Percentiles rank a stretch among this genome's conserved stretches.
These are phyloP conservation scores for Hoplias malabaricus DNA, from an alignment of 2,113 vertebrate species.

Conservation along the genomic window DNA sequence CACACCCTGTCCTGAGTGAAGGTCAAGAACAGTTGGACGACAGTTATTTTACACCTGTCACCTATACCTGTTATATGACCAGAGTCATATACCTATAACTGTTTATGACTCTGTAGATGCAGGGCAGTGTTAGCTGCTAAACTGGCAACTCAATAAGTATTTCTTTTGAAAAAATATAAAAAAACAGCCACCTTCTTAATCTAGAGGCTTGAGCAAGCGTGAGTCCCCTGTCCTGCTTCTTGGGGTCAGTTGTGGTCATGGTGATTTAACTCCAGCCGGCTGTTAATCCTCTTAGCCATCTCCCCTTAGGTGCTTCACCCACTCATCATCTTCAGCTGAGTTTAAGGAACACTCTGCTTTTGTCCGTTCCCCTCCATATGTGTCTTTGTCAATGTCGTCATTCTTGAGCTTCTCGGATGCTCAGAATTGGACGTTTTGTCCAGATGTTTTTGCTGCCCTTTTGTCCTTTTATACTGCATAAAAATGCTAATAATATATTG, in stretches of 20 bases:
- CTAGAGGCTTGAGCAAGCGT: neutral
- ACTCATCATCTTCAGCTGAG: neutral
- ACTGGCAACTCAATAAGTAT: no score
- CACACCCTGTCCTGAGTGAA: no score
- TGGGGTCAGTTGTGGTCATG: slow-evolving; percentile 38
- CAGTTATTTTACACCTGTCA: no score
- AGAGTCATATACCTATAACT: no score
- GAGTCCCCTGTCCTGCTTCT: neutral
- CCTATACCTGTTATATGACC: no score
- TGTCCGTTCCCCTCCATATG: neutral
- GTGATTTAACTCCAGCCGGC: slow-evolving; percentile 13
- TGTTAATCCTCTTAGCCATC: slow-evolving; percentile 34
- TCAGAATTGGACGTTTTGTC: neutral
- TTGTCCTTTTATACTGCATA: neutral
- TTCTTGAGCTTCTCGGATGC: neutral
- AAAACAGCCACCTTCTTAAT: neutral
- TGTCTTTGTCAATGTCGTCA: neutral
- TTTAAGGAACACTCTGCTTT: neutral
- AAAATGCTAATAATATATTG: no score
- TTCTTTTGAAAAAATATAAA: no score
- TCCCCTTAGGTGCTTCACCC: slow-evolving; percentile 11
- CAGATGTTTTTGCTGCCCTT: neutral
- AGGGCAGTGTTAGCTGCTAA: no score
- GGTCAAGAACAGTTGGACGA: no score
- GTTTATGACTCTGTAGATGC: no score